Evolutionary conservation across 2,888 invertebrate species (phyloP), one percentile per base, ranked within the genome.

Genomic region (Platycheirus rosarum): DNA sequence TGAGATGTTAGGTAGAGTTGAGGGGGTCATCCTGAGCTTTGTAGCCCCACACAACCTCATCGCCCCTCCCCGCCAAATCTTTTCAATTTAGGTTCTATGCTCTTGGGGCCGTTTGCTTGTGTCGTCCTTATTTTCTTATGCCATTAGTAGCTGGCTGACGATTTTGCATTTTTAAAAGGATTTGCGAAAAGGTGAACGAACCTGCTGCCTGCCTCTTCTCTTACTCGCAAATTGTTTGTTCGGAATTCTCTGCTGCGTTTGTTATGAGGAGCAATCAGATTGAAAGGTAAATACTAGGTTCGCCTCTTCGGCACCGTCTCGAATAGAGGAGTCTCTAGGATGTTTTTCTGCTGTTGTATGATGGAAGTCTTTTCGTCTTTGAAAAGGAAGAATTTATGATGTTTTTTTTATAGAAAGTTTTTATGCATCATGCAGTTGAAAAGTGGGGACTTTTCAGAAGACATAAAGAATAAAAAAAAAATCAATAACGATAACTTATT

Each of bases 211-310:
- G 46, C 23, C 32, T 4, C 23, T 16, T 4, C 57, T 57, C 60
- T 53, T 57, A 53, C 37, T 57, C 26, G 35, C 60, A 63, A 68
- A 63, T 51, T 82, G 68, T 82, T 82, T 82, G 71, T 63, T 73
- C 44, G 69, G 63, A 18, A 60, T 62, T 70, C 53, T 60, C 23
- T 70, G 49, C 23, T 75, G 57, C 65, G 66, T 76, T 80, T 71
- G 55, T 63, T 75, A 37, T 53, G 71, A 71, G 29, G 57, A 76
- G 62, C 76, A 71, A 82, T 68, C 68, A 48, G 82, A 73, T 82
- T 77, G 71, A 77, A 75, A 75, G 65, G 70, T 70, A 80, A 80
- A 76, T 80, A 75, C 53, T 6, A 63, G 70, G 49, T 48, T 62
- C 70, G 44, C 49, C 40, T 29, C 44, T n/a, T 32, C 23, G n/a